Evolutionary conservation across 2,113 vertebrate species (phyloP).

Genomic region (Gymnarchus niloticus): DNA sequence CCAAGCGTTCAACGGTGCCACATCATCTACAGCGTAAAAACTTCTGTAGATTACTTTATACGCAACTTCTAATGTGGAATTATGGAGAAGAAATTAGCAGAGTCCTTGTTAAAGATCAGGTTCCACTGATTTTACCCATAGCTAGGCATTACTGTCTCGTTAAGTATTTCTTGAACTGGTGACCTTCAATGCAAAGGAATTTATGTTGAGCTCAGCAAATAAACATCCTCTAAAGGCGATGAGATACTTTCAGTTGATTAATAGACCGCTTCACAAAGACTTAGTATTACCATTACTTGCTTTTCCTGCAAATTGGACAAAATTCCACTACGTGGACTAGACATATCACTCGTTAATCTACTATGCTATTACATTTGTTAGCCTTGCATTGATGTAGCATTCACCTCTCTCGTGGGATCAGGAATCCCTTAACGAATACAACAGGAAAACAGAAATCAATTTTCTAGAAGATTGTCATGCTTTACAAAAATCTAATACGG

Average conservation of each 20-base stretch:
- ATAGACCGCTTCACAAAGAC: conserved; percentile 13
- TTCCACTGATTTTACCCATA: background rate
- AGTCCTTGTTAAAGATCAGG: background rate
- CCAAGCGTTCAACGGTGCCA: background rate
- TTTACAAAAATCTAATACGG: background rate
- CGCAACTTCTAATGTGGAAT: background rate
- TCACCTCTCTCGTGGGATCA: conserved; percentile 36
- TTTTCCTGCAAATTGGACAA: conserved; percentile 16
- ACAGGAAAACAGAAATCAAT: conserved; percentile 27
- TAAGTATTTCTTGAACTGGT: conserved; percentile 24
- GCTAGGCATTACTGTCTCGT: conserved; percentile 29
- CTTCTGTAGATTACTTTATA: background rate
- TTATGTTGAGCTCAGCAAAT: conserved; percentile 15
- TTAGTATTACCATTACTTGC: conserved; percentile 3
- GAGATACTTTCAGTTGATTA: conserved; percentile 28
- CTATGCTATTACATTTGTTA: conserved; percentile 36
- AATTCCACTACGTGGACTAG: conserved; percentile 18
- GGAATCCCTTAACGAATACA: conserved; percentile 42
- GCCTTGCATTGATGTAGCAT: conserved; percentile 48
- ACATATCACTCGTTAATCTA: conserved; percentile 55
- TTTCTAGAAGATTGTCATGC: background rate
- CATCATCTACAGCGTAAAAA: background rate
- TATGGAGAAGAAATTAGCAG: background rate
- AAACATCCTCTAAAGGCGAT: background rate
- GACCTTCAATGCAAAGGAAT: conserved; percentile 28